A percentile compares a stretch with the other conserved stretches of the same genome.
Evolutionary conservation across 2,797 vertebrate genomes (phyloP).

Genomic region (Heliangelus exortis): DNA sequence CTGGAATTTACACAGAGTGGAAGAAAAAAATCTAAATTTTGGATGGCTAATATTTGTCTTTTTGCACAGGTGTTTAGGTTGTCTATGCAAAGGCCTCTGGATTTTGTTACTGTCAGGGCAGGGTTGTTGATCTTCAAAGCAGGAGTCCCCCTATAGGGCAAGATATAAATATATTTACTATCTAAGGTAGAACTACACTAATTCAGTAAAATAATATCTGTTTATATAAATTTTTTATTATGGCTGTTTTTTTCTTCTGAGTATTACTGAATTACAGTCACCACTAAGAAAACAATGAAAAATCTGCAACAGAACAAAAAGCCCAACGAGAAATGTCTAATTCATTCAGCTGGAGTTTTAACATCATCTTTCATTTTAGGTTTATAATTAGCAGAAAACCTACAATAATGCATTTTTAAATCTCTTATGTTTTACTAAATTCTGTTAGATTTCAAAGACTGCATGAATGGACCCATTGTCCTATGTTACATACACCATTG

Average conservation of each 20-base stretch:
- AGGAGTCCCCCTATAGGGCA: not conserved
- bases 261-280: not conserved
- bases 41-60: not conserved
- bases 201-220: not conserved
- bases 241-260: not conserved
- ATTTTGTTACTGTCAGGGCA: not conserved
- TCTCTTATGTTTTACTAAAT: not conserved
- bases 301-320: not conserved
- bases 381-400: not conserved
- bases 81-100: not conserved
- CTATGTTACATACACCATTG: not conserved
- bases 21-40: not conserved
- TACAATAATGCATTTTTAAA: not conserved
- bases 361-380: not conserved
- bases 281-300: not conserved
- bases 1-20: not conserved
- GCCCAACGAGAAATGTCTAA: not conserved
- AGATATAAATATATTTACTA: not conserved
- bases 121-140: not conserved
- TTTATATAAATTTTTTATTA: not conserved
- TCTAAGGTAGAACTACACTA: not conserved
- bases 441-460: not conserved
- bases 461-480: not conserved
- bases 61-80: not conserved
- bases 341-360: not conserved